A percentile compares a stretch with the other conserved stretches of the same genome.
Conservation (phyloP, 2,113 vertebrate genomes). For the Leucopsar rothschildi region DNA sequence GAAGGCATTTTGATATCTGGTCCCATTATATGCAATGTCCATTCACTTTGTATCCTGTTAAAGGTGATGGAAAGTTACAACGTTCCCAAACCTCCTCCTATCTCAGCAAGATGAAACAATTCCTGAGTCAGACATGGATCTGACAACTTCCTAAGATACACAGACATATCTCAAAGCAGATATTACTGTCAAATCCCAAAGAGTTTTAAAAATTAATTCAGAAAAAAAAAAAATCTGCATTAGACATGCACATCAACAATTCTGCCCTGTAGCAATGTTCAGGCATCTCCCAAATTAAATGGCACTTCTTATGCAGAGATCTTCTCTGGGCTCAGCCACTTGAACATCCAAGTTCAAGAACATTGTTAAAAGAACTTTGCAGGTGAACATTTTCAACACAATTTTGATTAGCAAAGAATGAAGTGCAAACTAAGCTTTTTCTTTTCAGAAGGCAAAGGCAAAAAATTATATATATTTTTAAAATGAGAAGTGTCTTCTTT, state of each 20-base stretch:
- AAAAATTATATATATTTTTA: accelerated
- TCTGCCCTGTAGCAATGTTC: neutral
- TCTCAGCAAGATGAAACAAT: neutral
- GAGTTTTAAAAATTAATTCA: neutral
- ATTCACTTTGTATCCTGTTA: neutral
- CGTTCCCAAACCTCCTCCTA: neutral
- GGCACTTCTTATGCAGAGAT: neutral
- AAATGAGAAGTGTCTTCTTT: neutral
- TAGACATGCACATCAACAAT: neutral
- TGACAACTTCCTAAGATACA: neutral
- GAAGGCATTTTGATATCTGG: neutral
- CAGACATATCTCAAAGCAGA: neutral
- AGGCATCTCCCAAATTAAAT: neutral
- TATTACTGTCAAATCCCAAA: neutral
- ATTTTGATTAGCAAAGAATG: neutral
- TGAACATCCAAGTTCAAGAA: neutral
- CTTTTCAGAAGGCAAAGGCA: neutral
- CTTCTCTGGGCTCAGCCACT: neutral
- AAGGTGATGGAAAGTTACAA: neutral
- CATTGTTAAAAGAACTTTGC: neutral
- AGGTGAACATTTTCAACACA: neutral
- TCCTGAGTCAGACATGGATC: neutral
- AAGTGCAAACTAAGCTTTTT: neutral
- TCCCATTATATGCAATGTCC: neutral
- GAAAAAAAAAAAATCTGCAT: neutral